These are phyloP conservation scores for Melangyna quadrimaculata DNA, from an alignment of 2,888 invertebrate species.

Conservation along the genomic window DNA sequence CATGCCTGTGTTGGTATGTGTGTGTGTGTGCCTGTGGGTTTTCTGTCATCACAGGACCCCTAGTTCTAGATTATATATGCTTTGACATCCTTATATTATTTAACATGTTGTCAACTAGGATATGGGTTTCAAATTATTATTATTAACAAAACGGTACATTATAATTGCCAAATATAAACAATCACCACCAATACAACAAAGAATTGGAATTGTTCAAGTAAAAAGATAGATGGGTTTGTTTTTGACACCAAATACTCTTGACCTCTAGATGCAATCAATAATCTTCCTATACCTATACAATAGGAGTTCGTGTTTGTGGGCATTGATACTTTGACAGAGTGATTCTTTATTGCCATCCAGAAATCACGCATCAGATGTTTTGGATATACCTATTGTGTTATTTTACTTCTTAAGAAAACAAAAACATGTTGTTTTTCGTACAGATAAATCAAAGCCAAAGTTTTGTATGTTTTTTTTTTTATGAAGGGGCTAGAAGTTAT, in stretches of 20 bases:
- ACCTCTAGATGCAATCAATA: conserved; percentile 2
- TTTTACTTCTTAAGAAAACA: neutral
- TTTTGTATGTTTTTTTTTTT: neutral
- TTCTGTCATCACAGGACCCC: neutral
- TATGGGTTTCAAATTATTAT: conserved; percentile 18
- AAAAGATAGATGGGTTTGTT: neutral
- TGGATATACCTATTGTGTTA: neutral
- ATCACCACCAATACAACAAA: neutral
- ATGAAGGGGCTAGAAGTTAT: neutral
- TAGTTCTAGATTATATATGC: neutral
- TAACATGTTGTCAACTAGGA: neutral
- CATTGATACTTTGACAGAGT: neutral
- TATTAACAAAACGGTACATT: neutral
- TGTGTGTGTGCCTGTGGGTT: neutral
- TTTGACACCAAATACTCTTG: conserved; percentile 1
- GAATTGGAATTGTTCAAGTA: neutral
- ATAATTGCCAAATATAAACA: conserved; percentile 4
- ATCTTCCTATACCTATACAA: neutral
- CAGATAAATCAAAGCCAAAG: neutral
- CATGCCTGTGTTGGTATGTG: neutral
- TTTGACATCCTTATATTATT: conserved; percentile 14
- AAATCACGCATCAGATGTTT: neutral
- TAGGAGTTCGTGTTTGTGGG: neutral
- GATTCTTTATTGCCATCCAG: neutral
- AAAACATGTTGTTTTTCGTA: neutral